Percentiles rank a stretch among this genome's conserved stretches.
Conservation (phyloP, 1,140 invertebrate species). For the Drosophila hydei region DNA sequence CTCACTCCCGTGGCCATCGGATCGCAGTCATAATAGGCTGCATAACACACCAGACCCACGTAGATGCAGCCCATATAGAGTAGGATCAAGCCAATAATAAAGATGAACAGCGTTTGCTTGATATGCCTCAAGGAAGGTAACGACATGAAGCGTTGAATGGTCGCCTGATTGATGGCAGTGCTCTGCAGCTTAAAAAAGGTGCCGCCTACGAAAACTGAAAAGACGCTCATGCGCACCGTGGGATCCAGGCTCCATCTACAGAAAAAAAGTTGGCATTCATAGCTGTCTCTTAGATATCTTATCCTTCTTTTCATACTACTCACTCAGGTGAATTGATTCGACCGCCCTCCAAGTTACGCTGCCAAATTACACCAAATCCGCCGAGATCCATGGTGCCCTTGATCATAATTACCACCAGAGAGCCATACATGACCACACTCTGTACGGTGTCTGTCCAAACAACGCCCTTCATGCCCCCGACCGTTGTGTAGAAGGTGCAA, state of each 20-base stretch:
- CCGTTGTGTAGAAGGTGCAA: constrained; percentile 95
- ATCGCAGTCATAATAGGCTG: constrained; percentile 91
- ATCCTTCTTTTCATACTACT: constrained; percentile 37
- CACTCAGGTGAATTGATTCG: constrained; percentile 92
- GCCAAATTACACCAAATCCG: constrained; percentile 89
- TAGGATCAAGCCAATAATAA: constrained; percentile 86
- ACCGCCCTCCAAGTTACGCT: constrained; percentile 89
- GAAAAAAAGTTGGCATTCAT: constrained; percentile 28
- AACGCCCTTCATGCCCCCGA: constrained; percentile 97
- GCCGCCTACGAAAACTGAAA: constrained; percentile 91
- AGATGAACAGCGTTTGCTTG: constrained; percentile 85
- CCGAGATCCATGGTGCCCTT: constrained; percentile 93
- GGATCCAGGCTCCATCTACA: constrained; percentile 88
- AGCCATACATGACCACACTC: constrained; percentile 92
- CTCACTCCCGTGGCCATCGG: constrained; percentile 86
- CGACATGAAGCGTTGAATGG: constrained; percentile 91
- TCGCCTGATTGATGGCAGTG: constrained; percentile 93
- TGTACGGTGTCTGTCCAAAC: constrained; percentile 97
- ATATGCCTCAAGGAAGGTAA: constrained; percentile 62
- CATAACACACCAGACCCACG: constrained; percentile 91
- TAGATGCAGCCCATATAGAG: constrained; percentile 88
- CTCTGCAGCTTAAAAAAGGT: constrained; percentile 94
- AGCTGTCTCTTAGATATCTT: not conserved
- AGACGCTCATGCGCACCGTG: constrained; percentile 89
- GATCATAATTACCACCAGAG: constrained; percentile 91